Evolutionary conservation across 2,113 vertebrate genomes (phyloP), one percentile per base, ranked within the genome.

Genomic region (Laticauda colubrina): DNA sequence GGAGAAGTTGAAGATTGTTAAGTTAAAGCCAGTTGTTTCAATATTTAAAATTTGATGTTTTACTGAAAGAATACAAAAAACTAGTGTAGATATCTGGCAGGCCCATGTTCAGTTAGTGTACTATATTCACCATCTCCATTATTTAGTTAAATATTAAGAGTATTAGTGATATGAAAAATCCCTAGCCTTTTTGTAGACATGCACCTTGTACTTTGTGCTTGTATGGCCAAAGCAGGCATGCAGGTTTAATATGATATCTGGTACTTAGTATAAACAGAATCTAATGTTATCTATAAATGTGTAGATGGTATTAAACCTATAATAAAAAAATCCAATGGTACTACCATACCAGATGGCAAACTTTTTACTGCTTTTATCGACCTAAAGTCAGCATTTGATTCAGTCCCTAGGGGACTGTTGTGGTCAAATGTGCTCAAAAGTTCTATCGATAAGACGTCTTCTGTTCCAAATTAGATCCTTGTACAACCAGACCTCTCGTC

Each of bases 121-220:
- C 11, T 43, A 85, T 55, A 29, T 95, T 93, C 56, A 23, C 1
- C 23, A 34, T 59, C 48, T 18, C 55, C 85, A 43, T 89, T 94
- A 54, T 85, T 94, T 90, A 85, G 95, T 97, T 96, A 97, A 96
- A 95, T 89, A 96, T 96, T 96, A 93, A 95, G 53, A 95, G 57
- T 69, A 89, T 88, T 45, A 88, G 90, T 93, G 94, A 2, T 56
- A 57, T 92, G 94, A 88, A 92, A 55, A 64, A 95, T 90, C 12
- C 88, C 48, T 93, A 94, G 90, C 61, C 55, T 54, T 92, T 92
- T 43, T 94, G 91, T 48, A 86, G 0, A 1, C 29, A 85, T 96
- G 92, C 92, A 94, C 81, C 89, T 94, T 92, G 26, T 0, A 21
- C 93, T 29, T 7, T 3, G 91, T 5, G 57, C 86, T 26, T 96